phyloP scores from a whole-genome alignment of 2,113 vertebrate genomes.

The Shinisaurus crocodilurus region DNA sequence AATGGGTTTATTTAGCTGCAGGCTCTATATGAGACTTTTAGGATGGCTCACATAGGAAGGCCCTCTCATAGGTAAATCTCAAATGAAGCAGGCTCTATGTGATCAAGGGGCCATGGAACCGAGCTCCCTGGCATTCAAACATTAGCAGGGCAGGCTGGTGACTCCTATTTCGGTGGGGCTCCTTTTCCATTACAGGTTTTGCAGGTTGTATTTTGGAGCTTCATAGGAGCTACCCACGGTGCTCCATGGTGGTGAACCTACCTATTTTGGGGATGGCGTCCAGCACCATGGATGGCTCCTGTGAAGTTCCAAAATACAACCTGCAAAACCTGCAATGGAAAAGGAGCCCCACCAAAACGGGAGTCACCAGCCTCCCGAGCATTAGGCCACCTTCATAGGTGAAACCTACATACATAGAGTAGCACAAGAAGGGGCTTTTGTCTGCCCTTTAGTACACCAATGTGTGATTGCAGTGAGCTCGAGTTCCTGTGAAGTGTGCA shows the following conservation, averaged over 20 bases:
- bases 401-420: not conserved
- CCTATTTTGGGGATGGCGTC: too few relatives aligned
- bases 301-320: too few relatives aligned
- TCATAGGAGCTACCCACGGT: too few relatives aligned
- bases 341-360: too few relatives aligned
- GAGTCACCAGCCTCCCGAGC: too few relatives aligned
- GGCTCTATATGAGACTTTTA: slow-evolving; percentile 75
- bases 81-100: not conserved
- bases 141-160: not conserved
- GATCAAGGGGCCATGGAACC: not conserved
- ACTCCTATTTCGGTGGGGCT: too few relatives aligned
- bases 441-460: slow-evolving; percentile 79
- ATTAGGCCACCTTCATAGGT: not conserved
- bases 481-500: slow-evolving; percentile 73
- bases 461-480: slow-evolving; percentile 76
- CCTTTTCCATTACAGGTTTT: too few relatives aligned
- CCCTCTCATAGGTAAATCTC: not conserved
- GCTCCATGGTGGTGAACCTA: too few relatives aligned
- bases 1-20: not conserved
- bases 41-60: slow-evolving; percentile 70
- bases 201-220: too few relatives aligned
- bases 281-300: too few relatives aligned
- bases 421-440: slow-evolving; percentile 15
- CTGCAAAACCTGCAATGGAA: too few relatives aligned
- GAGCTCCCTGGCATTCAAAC: not conserved